Evolutionary conservation across 35 echinoderm and acorn worm species (phyloP).

Genomic region (Stichopus chloronotus): DNA sequence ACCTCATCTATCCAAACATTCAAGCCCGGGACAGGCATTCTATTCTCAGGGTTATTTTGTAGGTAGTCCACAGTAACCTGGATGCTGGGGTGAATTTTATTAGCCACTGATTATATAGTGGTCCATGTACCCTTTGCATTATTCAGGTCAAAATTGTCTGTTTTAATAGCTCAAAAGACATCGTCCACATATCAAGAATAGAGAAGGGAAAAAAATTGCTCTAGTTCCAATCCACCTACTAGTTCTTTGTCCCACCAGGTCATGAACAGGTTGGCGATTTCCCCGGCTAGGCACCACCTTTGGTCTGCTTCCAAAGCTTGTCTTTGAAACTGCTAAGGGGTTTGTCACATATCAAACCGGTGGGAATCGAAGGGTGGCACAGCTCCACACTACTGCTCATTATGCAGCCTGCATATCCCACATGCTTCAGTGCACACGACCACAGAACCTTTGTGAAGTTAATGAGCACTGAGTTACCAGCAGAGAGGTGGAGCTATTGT

Average conservation of each 20-base stretch:
- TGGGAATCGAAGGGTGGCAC: too few species aligned
- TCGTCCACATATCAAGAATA: not conserved
- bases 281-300: slow-evolving; percentile 10
- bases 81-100: not conserved
- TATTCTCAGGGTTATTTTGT: not conserved
- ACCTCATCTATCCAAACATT: slow-evolving; percentile 22
- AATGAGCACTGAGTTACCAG: too few species aligned
- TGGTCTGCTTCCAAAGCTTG: not conserved
- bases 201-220: not conserved
- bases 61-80: not conserved
- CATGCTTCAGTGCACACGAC: too few species aligned
- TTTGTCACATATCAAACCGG: too few species aligned
- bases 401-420: too few species aligned
- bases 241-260: slow-evolving; percentile 15
- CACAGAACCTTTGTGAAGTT: too few species aligned
- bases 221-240: not conserved
- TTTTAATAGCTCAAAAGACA: not conserved
- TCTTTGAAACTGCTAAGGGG: not conserved
- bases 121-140: not conserved
- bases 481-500: too few species aligned
- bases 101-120: slow-evolving; percentile 18
- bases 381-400: too few species aligned
- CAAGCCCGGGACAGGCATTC: not conserved
- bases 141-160: not conserved
- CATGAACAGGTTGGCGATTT: not conserved